These are phyloP conservation scores for Hydropsyche tenuis DNA, from an alignment of 1,140 invertebrate species.

Conservation along the genomic window DNA sequence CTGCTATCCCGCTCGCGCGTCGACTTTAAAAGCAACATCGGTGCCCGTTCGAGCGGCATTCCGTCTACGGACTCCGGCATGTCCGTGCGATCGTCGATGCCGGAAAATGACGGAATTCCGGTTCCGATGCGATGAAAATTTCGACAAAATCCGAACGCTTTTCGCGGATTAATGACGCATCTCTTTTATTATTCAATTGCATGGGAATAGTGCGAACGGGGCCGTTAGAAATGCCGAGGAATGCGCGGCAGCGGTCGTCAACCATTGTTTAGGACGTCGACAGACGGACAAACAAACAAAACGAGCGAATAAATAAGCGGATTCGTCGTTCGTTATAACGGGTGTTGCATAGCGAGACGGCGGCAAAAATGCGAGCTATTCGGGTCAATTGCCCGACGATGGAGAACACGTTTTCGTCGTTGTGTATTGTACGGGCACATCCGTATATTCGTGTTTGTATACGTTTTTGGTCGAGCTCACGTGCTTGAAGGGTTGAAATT, in stretches of 20 bases:
- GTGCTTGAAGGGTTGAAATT: too few relatives aligned
- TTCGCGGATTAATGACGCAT: conserved; percentile 11
- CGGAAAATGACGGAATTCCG: too few relatives aligned
- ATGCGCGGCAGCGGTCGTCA: background rate
- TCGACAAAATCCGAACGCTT: too few relatives aligned
- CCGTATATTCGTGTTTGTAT: too few relatives aligned
- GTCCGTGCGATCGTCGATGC: too few relatives aligned
- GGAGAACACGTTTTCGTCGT: conserved; percentile 13
- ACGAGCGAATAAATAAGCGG: background rate
- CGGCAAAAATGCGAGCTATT: conserved; percentile 24
- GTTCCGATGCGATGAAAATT: too few relatives aligned
- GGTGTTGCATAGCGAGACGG: conserved; percentile 17
- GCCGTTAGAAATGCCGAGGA: too few relatives aligned
- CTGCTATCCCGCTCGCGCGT: too few relatives aligned
- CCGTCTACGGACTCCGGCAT: background rate
- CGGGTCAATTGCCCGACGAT: conserved; percentile 19
- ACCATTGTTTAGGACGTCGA: background rate
- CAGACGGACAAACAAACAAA: background rate
- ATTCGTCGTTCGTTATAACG: conserved; percentile 17
- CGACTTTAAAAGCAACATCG: background rate
- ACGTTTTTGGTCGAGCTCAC: too few relatives aligned
- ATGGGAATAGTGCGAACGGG: too few relatives aligned
- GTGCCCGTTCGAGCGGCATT: background rate
- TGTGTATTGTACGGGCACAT: too few relatives aligned
- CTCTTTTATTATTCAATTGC: background rate